phyloP scores from a whole-genome alignment of 2,888 invertebrate genomes.

The Helobdella robusta region DNA sequence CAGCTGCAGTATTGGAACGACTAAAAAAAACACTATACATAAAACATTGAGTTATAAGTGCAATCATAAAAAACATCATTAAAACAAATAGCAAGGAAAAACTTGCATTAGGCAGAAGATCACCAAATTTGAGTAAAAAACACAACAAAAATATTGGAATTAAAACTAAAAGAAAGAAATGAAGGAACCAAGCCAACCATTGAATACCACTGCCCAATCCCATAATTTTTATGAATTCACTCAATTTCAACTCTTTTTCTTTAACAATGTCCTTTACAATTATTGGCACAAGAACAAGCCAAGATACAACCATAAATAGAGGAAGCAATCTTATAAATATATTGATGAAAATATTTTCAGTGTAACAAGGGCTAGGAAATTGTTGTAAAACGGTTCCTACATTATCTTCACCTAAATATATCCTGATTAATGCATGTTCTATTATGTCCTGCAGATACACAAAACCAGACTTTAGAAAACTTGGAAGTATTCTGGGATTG shows the following conservation, averaged over 20 bases:
- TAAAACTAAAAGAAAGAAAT: slow-evolving; percentile 52
- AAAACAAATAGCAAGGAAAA: slow-evolving; percentile 60
- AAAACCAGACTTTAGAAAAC: slow-evolving; percentile 65
- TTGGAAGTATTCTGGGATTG: slow-evolving; percentile 41
- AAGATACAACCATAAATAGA: slow-evolving; percentile 52
- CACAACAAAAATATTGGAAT: slow-evolving; percentile 59
- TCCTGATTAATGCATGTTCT: slow-evolving; percentile 65
- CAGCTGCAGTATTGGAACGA: slow-evolving; percentile 57
- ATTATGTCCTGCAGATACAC: slow-evolving; percentile 68
- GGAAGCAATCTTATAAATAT: slow-evolving; percentile 42
- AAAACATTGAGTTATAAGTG: slow-evolving; percentile 53
- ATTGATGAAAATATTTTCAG: slow-evolving; percentile 61
- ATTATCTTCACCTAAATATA: slow-evolving; percentile 52
- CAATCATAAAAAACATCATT: slow-evolving; percentile 55
- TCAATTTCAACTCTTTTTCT: slow-evolving; percentile 53
- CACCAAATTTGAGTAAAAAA: slow-evolving; percentile 55
- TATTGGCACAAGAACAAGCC: slow-evolving; percentile 52
- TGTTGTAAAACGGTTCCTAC: slow-evolving; percentile 63
- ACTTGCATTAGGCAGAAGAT: slow-evolving; percentile 63
- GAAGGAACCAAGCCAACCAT: slow-evolving; percentile 58
- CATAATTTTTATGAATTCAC: slow-evolving; percentile 56
- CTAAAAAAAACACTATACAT: slow-evolving; percentile 56
- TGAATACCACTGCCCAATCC: slow-evolving; percentile 55
- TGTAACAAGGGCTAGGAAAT: slow-evolving; percentile 58
- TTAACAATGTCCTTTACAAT: slow-evolving; percentile 53